These are phyloP conservation scores for Raja brachyura DNA, from an alignment of 2,113 vertebrate genomes.

Conservation along the genomic window DNA sequence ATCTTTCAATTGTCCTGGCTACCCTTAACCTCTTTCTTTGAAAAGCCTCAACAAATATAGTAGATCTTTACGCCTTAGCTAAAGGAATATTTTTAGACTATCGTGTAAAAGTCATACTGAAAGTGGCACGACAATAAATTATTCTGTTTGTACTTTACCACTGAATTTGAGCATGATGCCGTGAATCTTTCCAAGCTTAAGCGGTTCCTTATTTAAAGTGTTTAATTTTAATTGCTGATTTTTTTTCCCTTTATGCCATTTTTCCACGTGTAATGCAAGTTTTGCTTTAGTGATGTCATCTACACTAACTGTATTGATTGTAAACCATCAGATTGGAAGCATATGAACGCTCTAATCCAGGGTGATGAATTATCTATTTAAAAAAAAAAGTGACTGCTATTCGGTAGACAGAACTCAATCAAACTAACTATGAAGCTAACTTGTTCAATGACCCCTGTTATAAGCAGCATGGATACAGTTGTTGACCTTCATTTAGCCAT, in stretches of 20 bases:
- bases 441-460: neutral
- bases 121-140: neutral
- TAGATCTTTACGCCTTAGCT: constrained; percentile 10
- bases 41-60: constrained; percentile 7
- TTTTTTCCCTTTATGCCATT: neutral
- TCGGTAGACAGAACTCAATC: neutral
- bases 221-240: neutral
- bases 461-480: neutral
- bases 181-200: neutral
- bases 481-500: neutral
- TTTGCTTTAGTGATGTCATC: too few relatives aligned
- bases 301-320: neutral
- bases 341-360: neutral
- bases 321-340: neutral
- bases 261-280: neutral
- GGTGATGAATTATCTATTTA: neutral
- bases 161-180: neutral
- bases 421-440: neutral
- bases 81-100: constrained; percentile 26
- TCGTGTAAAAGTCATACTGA: neutral
- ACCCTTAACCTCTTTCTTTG: constrained; percentile 31
- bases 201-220: neutral
- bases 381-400: neutral
- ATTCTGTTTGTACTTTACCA: neutral
- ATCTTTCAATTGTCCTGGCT: constrained; percentile 33